A percentile compares a stretch with the other conserved stretches of the same genome.
These are phyloP conservation scores for Phalacrocorax aristotelis DNA, from an alignment of 2,113 vertebrate genomes.

Conservation along the genomic window DNA sequence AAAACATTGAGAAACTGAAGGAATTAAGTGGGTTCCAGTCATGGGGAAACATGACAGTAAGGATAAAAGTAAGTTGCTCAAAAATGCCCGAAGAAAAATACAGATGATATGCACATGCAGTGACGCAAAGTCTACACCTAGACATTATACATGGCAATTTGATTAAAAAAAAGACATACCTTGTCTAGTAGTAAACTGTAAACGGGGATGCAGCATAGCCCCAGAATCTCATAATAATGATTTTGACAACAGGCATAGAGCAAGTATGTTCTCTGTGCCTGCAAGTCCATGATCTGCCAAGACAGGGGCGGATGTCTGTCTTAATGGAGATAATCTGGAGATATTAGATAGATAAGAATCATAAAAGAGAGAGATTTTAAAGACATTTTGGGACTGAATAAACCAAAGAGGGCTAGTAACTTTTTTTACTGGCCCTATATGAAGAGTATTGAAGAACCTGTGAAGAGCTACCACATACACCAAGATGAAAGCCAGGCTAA, in stretches of 20 bases:
- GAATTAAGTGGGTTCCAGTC: neutral
- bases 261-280: neutral
- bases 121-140: neutral
- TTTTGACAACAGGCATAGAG: neutral
- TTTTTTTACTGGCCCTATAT: neutral
- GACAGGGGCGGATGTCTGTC: neutral
- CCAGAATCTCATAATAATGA: neutral
- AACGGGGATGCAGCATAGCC: neutral
- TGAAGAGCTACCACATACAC: neutral
- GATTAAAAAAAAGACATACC: slow-evolving; percentile 8
- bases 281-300: neutral
- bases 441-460: neutral
- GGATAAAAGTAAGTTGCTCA: neutral
- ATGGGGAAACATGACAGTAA: neutral
- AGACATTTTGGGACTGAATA: neutral
- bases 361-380: neutral
- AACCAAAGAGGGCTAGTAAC: neutral
- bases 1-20: neutral
- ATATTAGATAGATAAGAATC: neutral
- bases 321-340: neutral
- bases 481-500: neutral
- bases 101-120: neutral
- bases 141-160: neutral
- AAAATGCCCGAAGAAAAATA: neutral
- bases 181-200: neutral